Evolutionary conservation across 2,888 invertebrate genomes (phyloP).

Genomic region (Drosophila sordidapex): DNA sequence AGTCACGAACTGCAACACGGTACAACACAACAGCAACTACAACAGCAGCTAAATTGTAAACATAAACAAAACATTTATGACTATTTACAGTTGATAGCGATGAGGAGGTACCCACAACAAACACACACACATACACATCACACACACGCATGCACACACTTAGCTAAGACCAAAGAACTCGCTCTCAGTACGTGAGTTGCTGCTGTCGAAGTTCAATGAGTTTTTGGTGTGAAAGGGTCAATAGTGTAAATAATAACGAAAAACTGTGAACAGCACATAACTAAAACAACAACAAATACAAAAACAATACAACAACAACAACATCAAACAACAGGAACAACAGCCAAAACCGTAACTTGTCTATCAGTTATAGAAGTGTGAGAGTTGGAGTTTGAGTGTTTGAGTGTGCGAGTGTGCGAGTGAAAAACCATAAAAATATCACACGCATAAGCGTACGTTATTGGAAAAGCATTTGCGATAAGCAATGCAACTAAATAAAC

Average conservation of each 20-base stretch:
- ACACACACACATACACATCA: constrained; percentile 28
- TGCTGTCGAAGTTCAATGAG: constrained; percentile 75
- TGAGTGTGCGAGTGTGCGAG: not conserved
- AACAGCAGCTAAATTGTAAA: constrained; percentile 75
- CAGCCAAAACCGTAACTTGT: constrained; percentile 61
- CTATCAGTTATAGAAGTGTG: constrained; percentile 38
- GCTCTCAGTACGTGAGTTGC: constrained; percentile 55
- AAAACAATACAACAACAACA: constrained; percentile 29
- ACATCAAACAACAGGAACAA: constrained; percentile 38
- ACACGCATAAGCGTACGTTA: constrained; percentile 56
- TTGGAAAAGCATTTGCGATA: constrained; percentile 67
- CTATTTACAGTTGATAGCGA: constrained; percentile 73
- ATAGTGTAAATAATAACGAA: constrained; percentile 77
- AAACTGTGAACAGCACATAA: constrained; percentile 75
- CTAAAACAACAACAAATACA: constrained; percentile 21
- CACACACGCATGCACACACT: constrained; percentile 12
- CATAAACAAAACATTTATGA: constrained; percentile 80
- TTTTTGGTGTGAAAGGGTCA: constrained; percentile 78
- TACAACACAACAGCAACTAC: constrained; percentile 45
- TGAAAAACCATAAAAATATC: constrained; percentile 69
- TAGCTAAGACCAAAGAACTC: constrained; percentile 35
- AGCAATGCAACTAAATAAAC: constrained; percentile 73
- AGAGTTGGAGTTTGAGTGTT: not conserved
- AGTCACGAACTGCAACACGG: constrained; percentile 73
- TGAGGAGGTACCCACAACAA: constrained; percentile 46